Evolutionary conservation across 2,797 vertebrate genomes (phyloP).

Genomic region (Manis crassicaudata): DNA sequence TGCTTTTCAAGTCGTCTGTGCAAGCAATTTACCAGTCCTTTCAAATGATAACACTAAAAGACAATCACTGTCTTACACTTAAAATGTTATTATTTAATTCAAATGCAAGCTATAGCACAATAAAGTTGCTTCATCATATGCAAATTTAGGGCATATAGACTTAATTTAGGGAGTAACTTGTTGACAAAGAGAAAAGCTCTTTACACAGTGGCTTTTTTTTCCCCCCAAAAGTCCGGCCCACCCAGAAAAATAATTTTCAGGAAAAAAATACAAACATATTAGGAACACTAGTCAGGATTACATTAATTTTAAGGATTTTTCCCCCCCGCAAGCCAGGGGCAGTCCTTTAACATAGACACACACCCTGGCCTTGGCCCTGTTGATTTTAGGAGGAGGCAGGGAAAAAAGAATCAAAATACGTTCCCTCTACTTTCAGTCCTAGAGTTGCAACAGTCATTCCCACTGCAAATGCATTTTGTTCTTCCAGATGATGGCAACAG

Average conservation of each 20-base stretch:
- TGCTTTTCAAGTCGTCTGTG: neutral
- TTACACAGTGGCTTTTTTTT: neutral
- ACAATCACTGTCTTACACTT: neutral
- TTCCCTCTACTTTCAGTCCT: too few species aligned
- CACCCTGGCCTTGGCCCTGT: too few species aligned
- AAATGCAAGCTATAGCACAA: neutral
- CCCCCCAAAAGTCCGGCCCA: neutral
- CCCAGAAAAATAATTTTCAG: neutral
- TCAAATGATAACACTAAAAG: neutral
- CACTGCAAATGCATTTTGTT: too few species aligned
- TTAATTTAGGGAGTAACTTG: neutral
- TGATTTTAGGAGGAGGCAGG: too few species aligned
- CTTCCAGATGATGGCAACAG: too few species aligned
- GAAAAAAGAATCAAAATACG: too few species aligned
- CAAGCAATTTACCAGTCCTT: neutral
- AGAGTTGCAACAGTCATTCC: too few species aligned
- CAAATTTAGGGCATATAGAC: neutral
- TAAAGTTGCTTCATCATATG: neutral
- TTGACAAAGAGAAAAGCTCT: neutral
- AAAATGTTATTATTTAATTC: neutral
- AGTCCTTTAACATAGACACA: too few species aligned
- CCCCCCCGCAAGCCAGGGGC: too few species aligned
- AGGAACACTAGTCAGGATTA: neutral
- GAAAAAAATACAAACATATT: neutral
- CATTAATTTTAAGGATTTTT: too few species aligned